Percentiles rank a stretch among this genome's conserved stretches.
These are phyloP conservation scores for Poecilia wingei DNA, from an alignment of 2,797 vertebrate genomes.

Conservation along the genomic window DNA sequence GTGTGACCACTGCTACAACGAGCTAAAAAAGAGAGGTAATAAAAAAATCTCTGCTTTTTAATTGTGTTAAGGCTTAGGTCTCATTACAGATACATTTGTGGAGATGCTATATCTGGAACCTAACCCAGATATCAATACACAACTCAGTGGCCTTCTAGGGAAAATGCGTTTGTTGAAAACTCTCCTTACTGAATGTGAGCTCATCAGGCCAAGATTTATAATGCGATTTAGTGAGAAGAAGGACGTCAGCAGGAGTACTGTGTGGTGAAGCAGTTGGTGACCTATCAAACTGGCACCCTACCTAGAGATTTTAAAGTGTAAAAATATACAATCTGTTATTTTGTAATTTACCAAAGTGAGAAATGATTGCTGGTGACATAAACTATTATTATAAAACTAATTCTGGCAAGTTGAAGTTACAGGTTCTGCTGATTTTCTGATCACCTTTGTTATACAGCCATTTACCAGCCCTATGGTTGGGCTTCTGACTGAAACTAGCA, in stretches of 20 bases:
- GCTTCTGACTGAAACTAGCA: neutral
- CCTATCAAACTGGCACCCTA: neutral
- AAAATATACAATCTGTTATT: too few relatives aligned
- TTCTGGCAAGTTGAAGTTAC: neutral
- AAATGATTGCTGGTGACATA: neutral
- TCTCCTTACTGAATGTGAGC: neutral
- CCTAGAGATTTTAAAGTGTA: neutral
- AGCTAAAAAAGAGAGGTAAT: slow-evolving; percentile 89
- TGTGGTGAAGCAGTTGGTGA: neutral
- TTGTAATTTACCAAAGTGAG: neutral
- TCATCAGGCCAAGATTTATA: neutral
- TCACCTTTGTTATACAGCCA: neutral
- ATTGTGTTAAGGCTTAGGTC: neutral
- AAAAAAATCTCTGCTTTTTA: neutral
- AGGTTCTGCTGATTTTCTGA: neutral
- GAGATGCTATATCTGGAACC: neutral
- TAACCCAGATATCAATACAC: neutral
- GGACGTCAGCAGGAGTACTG: neutral
- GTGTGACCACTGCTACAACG: slow-evolving; percentile 90
- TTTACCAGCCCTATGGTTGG: neutral
- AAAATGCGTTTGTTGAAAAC: neutral
- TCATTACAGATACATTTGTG: neutral
- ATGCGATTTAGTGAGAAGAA: neutral
- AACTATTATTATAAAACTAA: neutral
- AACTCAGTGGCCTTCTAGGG: neutral